These are phyloP conservation scores for Catharus fuscescens DNA, from an alignment of 2,113 vertebrate genomes.

Conservation along the genomic window DNA sequence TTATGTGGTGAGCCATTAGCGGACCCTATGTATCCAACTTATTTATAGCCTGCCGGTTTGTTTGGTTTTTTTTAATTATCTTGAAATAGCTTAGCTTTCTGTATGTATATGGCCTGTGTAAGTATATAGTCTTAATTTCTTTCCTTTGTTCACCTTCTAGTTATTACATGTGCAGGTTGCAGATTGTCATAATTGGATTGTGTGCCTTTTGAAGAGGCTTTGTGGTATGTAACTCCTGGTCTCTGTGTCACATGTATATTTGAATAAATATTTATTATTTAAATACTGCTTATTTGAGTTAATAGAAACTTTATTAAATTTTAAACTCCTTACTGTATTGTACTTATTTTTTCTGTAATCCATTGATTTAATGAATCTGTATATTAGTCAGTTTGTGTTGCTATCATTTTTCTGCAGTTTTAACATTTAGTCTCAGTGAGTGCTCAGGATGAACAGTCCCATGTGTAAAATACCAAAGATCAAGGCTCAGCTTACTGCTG, in stretches of 20 bases:
- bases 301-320: neutral
- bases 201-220: neutral
- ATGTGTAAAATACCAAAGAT: neutral
- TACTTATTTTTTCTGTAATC: neutral
- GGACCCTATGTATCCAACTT: neutral
- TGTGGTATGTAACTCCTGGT: neutral
- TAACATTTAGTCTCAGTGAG: neutral
- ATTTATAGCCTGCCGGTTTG: neutral
- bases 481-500: neutral
- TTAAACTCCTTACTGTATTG: neutral
- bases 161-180: neutral
- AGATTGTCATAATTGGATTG: neutral
- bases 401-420: neutral
- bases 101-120: neutral
- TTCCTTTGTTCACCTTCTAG: neutral
- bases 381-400: neutral
- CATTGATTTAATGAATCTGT: neutral
- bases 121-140: neutral
- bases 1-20: constrained; percentile 1
- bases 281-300: neutral
- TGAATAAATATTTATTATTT: neutral
- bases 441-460: neutral
- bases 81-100: constrained; percentile 3
- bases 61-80: neutral
- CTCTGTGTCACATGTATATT: neutral